phyloP scores from a whole-genome alignment of 2,113 vertebrate genomes.

The Polyodon spathula region DNA sequence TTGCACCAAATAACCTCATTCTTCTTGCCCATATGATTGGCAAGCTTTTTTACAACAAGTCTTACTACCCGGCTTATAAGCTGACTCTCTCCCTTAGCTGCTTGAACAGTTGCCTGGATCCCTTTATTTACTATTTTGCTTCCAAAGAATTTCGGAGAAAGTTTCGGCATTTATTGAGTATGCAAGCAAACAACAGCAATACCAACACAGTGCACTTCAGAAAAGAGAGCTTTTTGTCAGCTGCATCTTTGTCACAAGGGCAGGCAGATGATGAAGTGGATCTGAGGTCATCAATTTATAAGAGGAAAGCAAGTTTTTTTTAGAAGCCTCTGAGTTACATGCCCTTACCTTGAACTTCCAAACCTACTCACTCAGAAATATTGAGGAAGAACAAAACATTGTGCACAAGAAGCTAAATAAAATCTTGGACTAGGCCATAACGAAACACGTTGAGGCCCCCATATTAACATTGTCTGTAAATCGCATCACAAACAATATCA shows the following conservation, averaged over 20 bases:
- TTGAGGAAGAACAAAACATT: no score
- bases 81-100: slow-evolving; percentile 77
- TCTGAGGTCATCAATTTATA: not conserved
- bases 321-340: not conserved
- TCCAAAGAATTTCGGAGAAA: slow-evolving; percentile 79
- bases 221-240: slow-evolving; percentile 57
- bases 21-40: slow-evolving; percentile 64
- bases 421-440: no score
- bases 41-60: slow-evolving; percentile 48
- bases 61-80: slow-evolving; percentile 77
- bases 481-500: no score
- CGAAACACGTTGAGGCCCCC: no score
- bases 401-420: no score
- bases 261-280: slow-evolving; percentile 15
- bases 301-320: not conserved
- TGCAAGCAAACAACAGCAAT: slow-evolving; percentile 28
- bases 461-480: no score
- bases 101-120: slow-evolving; percentile 84
- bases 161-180: slow-evolving; percentile 49
- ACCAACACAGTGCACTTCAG: slow-evolving; percentile 31
- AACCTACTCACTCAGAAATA: no score
- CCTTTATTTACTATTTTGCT: slow-evolving; percentile 91
- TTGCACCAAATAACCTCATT: slow-evolving; percentile 80
- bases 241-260: slow-evolving; percentile 33
- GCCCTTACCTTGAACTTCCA: no score